These are phyloP conservation scores for Stictocephala bisonia DNA, from an alignment of 2,888 invertebrate species.

Conservation along the genomic window DNA sequence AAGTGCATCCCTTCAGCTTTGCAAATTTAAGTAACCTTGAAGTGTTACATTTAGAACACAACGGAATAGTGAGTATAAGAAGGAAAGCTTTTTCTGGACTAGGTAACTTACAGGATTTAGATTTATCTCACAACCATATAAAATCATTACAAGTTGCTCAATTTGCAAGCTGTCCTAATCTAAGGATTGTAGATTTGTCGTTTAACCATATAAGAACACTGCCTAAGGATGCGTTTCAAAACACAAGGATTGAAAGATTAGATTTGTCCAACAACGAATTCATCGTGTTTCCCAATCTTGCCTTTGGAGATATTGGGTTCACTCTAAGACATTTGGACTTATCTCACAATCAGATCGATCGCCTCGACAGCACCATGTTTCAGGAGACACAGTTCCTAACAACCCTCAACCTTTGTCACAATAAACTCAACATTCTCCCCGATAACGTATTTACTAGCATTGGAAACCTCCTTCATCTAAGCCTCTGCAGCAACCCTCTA, in stretches of 20 bases:
- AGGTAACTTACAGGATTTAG: constrained; percentile 79
- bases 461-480: constrained; percentile 80
- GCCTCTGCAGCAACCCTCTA: constrained; percentile 82
- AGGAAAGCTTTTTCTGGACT: constrained; percentile 82
- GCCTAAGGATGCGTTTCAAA: constrained; percentile 82
- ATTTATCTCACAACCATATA: constrained; percentile 81
- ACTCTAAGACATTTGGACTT: constrained; percentile 83
- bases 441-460: constrained; percentile 90
- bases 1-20: constrained; percentile 80
- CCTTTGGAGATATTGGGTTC: constrained; percentile 81
- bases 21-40: constrained; percentile 77
- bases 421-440: constrained; percentile 85
- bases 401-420: constrained; percentile 80
- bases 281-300: constrained; percentile 81
- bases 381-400: constrained; percentile 83
- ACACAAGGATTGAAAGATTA: constrained; percentile 82
- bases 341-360: constrained; percentile 83
- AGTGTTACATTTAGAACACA: constrained; percentile 78
- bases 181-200: constrained; percentile 79
- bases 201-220: constrained; percentile 79
- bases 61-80: constrained; percentile 77
- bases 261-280: constrained; percentile 84
- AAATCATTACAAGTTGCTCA: constrained; percentile 82
- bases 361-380: constrained; percentile 88
- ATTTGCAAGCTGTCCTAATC: constrained; percentile 79